Base-by-base conservation (phyloP, 1,140 invertebrate species). In the Pinna nobilis region DNA sequence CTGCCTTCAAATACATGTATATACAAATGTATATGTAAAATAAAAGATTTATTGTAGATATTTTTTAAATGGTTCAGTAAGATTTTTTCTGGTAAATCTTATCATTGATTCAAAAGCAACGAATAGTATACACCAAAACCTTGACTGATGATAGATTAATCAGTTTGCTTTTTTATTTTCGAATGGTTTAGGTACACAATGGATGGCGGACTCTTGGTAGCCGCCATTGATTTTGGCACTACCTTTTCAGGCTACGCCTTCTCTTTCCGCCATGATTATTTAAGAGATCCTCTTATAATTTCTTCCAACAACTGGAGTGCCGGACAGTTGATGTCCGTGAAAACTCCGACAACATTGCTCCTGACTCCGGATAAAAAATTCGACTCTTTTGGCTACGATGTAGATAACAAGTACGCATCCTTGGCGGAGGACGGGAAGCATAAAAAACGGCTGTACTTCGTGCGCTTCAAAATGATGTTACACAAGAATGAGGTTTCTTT, bases 201-300 rank as follows among this genome's bases (percentile, higher is more conserved):
- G 61, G 61, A 33, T 18, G 47, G 60, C 33, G 7, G 15, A 6
- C 57, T 60, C 33, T 35, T 92, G 1, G 90, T 92, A 0, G 91
- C 92, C 3, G 91, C 91, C 13, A 91, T 92, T 47, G 91, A 92
- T 80, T 90, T 92, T 74, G 91, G 91, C 5, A 92, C 91, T 0
- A 91, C 91, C 1, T 92, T 91, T 78, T 91, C 89, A 51, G 91
- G 91, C 1, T 92, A 92, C 81, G 91, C 91, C 1, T 92, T 90
- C 76, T 89, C 89, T 39, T 91, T 91, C 71, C n/a, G 88, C 90
- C 72, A 89, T 87, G 1, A 90, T 90, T 28, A 87, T 88, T 44
- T 44, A 30, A 39, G 11, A 18, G 66, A 69, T 18, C 37, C 37
- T 32, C 25, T 59, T 0, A 69, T 33, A 9, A 89, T 92, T 44